Base-by-base conservation (phyloP, 1,140 invertebrate genomes). In the Brachionus rotundiformis region DNA sequence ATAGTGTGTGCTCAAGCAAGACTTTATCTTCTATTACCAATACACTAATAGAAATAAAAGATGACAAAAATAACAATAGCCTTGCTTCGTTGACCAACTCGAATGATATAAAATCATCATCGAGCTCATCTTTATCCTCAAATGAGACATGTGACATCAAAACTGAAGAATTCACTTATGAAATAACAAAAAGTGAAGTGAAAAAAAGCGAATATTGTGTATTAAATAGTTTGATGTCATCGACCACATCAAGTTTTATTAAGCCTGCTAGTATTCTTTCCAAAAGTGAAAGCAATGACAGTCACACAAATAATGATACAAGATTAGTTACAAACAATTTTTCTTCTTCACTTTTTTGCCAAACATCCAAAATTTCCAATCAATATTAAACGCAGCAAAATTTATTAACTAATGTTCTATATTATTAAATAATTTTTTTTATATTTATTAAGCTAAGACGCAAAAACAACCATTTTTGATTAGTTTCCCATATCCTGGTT, bases 1-100 rank as follows among this genome's bases (percentile, higher is more conserved):
- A 73, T 73, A 33, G 29, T 10, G 29, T 71, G 4, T 44, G 16
- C 2, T 25, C 68, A 41, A 73, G 8, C 36, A 41, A 44, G 36
- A 73, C 39, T 25, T 25, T 44, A 44, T 73, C 68, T 23, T 44
- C 33, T 11, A 73, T 44, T 5, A 73, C 68, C n/a, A 73, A 73
- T 44, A 44, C 68, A 44, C 5, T 73, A 27, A 73, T 73, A 4
- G 68, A 73, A 44, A 19, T 73, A 25, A 73, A 73, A 44, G 68
- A 73, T 73, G 68, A 73, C 68, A 73, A 73, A 73, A 73, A 73
- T 44, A 73, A 73, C 25, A 73, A 73, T 13, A 73, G 68, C 19
- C 25, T 73, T 11, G 23, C 68, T 25, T 73, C 68, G 36, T 23
- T 73, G 10, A 68, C 13, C n/a, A 68, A 33, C 16, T 68, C 63